Evolutionary conservation across 1,140 invertebrate genomes (phyloP), one percentile per base, ranked within the genome.

Genomic region (Meloidogyne floridensis): DNA sequence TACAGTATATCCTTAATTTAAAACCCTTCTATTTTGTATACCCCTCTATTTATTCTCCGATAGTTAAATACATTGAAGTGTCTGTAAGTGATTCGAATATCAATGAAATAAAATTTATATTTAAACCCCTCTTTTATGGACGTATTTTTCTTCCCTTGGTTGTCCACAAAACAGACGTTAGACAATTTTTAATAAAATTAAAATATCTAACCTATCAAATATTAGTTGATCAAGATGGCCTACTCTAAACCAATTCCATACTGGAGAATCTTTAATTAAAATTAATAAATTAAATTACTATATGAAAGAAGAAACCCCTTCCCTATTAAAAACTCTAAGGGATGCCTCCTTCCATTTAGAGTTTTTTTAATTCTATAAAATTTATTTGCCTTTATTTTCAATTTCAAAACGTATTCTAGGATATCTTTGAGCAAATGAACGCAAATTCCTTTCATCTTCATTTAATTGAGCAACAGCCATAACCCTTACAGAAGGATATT

Each of bases 241-340:
- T 43, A 81, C 81, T 53, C 80, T 43, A 56, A 82, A 82, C 81
- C 70, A 82, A 54, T 56, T 47, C 80, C 80, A 81, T 15, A 81
- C 75, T 53, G 43, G 43, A 42, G 76, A 53, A 32, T 47, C 54
- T 51, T 20, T 42, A 47, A 56, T 81, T 65, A n/a, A n/a, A 65
- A 65, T 54, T 54, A 11, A 3, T 54, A 65, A 65, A 65, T 47
- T 47, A 47, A 47, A 8, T 6, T 8, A 47, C 47, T 47, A 47
- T 47, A 47, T 47, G 47, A 8, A 47, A 47, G 47, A 0, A 6
- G 7, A 1, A 47, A 1, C 7, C 47, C 47, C 47, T 47, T 47
- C 7, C 47, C 47, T 8, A 47, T 8, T 47, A 47, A 47, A 47
- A 47, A 47, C 32, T 32, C 1, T 32, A 32, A 47, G 47, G 47